phyloP scores from a whole-genome alignment of 2,113 vertebrate species.

The Ascaphus truei region DNA sequence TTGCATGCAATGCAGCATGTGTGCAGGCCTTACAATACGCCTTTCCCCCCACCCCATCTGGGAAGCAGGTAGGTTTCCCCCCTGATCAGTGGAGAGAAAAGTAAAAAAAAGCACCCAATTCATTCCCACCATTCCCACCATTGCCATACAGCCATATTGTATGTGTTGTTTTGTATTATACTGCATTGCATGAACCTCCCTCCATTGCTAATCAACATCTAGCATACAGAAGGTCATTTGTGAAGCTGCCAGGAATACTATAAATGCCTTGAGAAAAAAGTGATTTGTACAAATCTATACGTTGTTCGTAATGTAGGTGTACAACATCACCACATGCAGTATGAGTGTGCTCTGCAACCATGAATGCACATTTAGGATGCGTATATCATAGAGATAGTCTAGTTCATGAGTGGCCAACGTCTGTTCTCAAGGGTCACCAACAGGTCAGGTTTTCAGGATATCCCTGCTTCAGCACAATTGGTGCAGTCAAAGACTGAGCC shows the following conservation, averaged over 20 bases:
- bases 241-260: background rate
- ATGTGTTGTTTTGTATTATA: conserved; percentile 27
- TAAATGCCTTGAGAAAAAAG: background rate
- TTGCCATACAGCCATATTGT: conserved; percentile 33
- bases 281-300: background rate
- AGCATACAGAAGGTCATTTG: background rate
- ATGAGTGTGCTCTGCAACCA: too few species aligned
- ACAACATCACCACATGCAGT: too few species aligned
- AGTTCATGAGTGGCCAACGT: too few species aligned
- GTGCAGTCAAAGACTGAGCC: too few species aligned
- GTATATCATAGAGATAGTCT: too few species aligned
- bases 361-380: too few species aligned
- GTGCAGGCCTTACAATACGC: conserved; percentile 30
- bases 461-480: too few species aligned
- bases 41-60: conserved; percentile 21
- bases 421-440: too few species aligned
- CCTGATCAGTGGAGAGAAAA: conserved; percentile 28
- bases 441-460: too few species aligned
- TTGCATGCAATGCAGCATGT: conserved; percentile 50
- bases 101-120: background rate
- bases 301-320: too few species aligned
- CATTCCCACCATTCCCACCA: conserved; percentile 10
- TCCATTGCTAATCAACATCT: conserved; percentile 12
- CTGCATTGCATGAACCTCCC: conserved; percentile 46
- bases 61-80: conserved; percentile 42